Base-by-base conservation (phyloP, 37 sponge, comb jelly and placozoan species). In the Eunapius fragilis region DNA sequence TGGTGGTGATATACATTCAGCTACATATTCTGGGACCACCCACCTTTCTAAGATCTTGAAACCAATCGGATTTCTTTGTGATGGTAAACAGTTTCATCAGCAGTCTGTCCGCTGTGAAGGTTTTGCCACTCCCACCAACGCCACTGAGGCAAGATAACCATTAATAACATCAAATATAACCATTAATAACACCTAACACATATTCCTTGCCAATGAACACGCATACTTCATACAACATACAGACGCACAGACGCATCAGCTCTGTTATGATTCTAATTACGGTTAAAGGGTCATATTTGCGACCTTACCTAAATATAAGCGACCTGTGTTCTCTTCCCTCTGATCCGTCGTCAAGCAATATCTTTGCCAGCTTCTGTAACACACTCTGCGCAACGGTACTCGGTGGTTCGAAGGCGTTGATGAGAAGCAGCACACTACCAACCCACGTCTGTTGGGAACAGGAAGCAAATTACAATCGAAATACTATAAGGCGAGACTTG, bases 41-140 rank as follows among this genome's bases (percentile, higher is more conserved):
- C 47, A 89, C 87, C 84, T 93, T 89, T 28, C 84, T 73, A 58
- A 85, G 33, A 49, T 88, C 87, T 71, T 83, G 85, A 2, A 89
- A 68, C 86, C 86, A 90, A 24, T 82, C 90, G 69, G 90, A 76
- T 34, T 72, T 79, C 35, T 80, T 41, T 31, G 85, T 75, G 22
- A 35, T 83, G 71, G 86, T 76, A 25, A 92, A 85, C 84, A 88
- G 82, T 37, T 89, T 82, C 37, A 94, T 70, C 75, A 94, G 75
- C 37, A 96, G 79, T n/a, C 75, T 76, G 30, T 94, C 90, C 13
- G 90, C 85, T 41, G 86, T 82, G 82, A 85, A 86, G 13, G 92
- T 86, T 68, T 96, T 96, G 13, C 97, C 97, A 87, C 92, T 92
- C 24, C 97, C 94, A 84, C 90, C 81, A 25, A 81, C 69, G 0